Evolutionary conservation across 1,140 invertebrate genomes (phyloP).

Genomic region (Drosophila pallidifrons): DNA sequence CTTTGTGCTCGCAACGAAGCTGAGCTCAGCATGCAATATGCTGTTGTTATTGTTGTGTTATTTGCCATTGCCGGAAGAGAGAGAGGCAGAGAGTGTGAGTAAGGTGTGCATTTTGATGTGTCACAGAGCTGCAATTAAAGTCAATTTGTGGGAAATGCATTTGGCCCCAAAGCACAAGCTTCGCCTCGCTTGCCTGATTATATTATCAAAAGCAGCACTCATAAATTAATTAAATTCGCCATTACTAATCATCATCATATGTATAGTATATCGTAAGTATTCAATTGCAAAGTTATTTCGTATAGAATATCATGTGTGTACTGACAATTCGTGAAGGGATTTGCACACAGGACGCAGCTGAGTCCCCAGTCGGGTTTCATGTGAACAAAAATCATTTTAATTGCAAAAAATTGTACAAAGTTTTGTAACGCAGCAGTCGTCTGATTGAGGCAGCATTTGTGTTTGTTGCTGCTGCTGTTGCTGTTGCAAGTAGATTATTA

Average conservation of each 20-base stretch:
- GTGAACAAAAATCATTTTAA: conserved; percentile 77
- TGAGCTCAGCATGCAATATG: conserved; percentile 39
- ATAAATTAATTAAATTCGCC: no score
- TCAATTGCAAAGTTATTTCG: no score
- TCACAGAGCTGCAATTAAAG: conserved; percentile 38
- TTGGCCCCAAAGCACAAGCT: not conserved
- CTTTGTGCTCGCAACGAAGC: conserved; percentile 30
- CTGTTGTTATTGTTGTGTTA: conserved; percentile 36
- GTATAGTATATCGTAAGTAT: not conserved
- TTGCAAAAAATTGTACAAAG: conserved; percentile 77
- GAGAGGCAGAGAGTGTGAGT: not conserved
- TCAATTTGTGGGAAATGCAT: conserved; percentile 29
- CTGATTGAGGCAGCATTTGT: conserved; percentile 57
- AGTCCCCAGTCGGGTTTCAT: conserved; percentile 54
- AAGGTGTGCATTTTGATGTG: conserved; percentile 40
- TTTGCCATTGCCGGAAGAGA: conserved; percentile 28
- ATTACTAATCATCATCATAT: not conserved
- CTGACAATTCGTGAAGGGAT: conserved; percentile 54
- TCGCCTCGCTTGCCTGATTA: not conserved
- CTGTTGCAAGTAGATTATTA: conserved; percentile 26
- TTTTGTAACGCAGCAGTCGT: conserved; percentile 48
- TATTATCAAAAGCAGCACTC: no score
- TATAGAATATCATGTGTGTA: not conserved
- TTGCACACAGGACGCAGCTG: conserved; percentile 43
- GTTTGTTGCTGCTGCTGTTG: conserved; percentile 37